A percentile compares a stretch with the other conserved stretches of the same genome.
Evolutionary conservation across 37 sponge, comb jelly and placozoan species (phyloP).

Genomic region (Dysidea cf. avara): DNA sequence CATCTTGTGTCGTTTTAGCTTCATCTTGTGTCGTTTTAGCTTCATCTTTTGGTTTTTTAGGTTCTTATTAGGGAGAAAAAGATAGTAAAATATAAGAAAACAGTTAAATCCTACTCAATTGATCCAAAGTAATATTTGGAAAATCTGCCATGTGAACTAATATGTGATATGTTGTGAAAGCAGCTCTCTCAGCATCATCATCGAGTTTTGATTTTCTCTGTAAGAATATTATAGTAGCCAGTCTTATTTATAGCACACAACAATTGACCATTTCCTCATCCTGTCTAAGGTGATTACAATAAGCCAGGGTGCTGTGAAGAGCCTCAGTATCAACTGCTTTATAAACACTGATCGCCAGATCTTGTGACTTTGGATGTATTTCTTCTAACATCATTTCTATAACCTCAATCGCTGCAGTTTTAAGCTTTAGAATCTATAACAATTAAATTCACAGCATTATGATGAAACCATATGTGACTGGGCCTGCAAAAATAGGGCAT

Average conservation of each 20-base stretch:
- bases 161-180: constrained; percentile 48
- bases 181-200: constrained; percentile 52
- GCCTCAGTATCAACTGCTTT: constrained; percentile 15
- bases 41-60: too few species aligned
- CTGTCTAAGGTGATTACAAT: constrained; percentile 30
- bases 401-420: constrained; percentile 25
- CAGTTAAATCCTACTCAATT: too few species aligned
- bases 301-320: constrained; percentile 14
- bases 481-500: too few species aligned
- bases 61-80: too few species aligned
- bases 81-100: too few species aligned
- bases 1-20: too few species aligned
- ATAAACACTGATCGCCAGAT: constrained; percentile 8
- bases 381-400: constrained; percentile 40
- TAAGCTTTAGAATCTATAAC: constrained; percentile 10
- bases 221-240: too few species aligned
- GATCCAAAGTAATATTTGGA: background rate
- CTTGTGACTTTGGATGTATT: constrained; percentile 13
- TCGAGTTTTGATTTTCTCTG: constrained; percentile 12
- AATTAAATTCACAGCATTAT: too few species aligned
- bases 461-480: too few species aligned
- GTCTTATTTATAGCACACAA: too few species aligned
- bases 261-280: constrained; percentile 24
- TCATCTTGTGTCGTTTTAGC: too few species aligned
- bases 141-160: constrained; percentile 35